Conservation (phyloP, 1,140 invertebrate species). For the Brachionus rotundiformis region DNA sequence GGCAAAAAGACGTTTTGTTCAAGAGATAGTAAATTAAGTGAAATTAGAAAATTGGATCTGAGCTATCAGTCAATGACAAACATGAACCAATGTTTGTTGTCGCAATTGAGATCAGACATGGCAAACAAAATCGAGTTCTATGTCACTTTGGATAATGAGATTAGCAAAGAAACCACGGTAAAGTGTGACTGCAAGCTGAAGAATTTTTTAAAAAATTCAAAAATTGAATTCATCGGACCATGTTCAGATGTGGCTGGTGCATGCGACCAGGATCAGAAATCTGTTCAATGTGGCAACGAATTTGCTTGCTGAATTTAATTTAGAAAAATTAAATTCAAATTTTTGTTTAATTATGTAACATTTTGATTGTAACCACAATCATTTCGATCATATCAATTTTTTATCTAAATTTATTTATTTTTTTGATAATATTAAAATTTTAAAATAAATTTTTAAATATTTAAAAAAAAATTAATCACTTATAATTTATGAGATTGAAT, state of each 20-base stretch:
- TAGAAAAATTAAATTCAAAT: neutral
- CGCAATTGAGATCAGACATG: constrained; percentile 4
- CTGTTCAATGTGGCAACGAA: neutral
- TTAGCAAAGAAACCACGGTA: neutral
- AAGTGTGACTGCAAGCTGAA: neutral
- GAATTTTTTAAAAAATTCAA: neutral
- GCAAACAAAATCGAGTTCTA: neutral
- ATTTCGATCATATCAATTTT: too few species aligned
- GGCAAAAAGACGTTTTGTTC: constrained; percentile 45
- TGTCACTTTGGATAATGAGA: neutral
- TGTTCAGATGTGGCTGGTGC: constrained; percentile 4
- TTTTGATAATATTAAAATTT: neutral
- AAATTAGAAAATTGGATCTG: constrained; percentile 39
- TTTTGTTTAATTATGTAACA: neutral
- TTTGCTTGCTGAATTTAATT: constrained; percentile 3
- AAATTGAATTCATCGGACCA: neutral
- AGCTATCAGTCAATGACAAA: neutral
- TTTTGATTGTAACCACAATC: too few species aligned
- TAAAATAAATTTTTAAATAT: too few species aligned
- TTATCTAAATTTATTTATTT: neutral
- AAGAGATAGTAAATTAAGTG: neutral
- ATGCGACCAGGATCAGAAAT: neutral
- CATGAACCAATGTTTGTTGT: constrained; percentile 23
- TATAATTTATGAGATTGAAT: too few species aligned
- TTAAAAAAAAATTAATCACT: too few species aligned